Evolutionary conservation across 2,888 invertebrate species (phyloP), one percentile per base, ranked within the genome.

Genomic region (Xanthia togata): DNA sequence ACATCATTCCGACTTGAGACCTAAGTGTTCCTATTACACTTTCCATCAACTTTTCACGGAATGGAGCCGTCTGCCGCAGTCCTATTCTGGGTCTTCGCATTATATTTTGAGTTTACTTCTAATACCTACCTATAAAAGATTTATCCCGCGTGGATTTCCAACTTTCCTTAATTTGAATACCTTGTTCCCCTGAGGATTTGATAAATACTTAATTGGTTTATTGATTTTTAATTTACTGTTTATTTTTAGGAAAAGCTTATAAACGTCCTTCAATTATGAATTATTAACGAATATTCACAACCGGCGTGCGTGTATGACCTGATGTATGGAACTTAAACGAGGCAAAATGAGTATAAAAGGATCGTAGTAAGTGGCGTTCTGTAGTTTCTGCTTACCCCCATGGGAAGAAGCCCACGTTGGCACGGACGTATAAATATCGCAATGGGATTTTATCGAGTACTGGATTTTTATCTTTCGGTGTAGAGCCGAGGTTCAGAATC

Each of bases 11-110:
- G 76, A 87, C 86, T 85, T 79, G 82, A 81, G 74, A 78, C 76
- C 78, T 88, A 89, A 90, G 90, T 89, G 88, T 90, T 88, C 88
- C 87, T 90, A 90, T 90, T 90, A 89, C 89, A 86, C 84, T 89
- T 88, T 87, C 87, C 88, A 89, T 90, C 88, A 89, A 88, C 84
- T 87, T 87, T 83, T 86, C 83, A 85, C 71, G 82, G 84, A 88
- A 86, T 78, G 83, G 82, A 86, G 81, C 74, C 62, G 85, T 79
- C 79, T 82, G 69, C 67, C 55, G 38, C 60, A 26, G 78, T 50
- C 83, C 35, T 87, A 89, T 89, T 90, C 90, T 82, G 83, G 50
- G 20, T 38, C 17, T 14, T 9, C n/a, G 31, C 20, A 5, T 23
- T 71, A 41, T 55, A 6, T 67, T 47, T 79, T 23, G 4, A 59